Base-by-base conservation (phyloP, 2,797 vertebrate species). In the Chelonia mydas region DNA sequence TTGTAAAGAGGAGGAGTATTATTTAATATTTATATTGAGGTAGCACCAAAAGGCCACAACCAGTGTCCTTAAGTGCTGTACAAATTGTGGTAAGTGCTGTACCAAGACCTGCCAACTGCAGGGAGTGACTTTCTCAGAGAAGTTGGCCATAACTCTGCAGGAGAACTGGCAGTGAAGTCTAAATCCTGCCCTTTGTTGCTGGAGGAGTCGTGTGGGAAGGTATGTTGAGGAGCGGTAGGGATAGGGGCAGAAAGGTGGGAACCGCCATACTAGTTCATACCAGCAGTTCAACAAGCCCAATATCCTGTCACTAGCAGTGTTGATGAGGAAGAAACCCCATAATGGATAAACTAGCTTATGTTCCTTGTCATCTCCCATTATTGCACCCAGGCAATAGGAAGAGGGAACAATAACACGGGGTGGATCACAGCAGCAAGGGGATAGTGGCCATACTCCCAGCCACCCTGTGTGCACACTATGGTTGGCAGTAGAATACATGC, bases 1-100 rank as follows among this genome's bases (percentile, higher is more conserved):
- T 13, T 51, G 50, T 5, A 88, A 86, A 92, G 41, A 83, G 81
- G 55, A 84, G 79, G n/a, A 68, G 9, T 37, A 68, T 68, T 68
- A 37, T 68, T 68, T n/a, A 65, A 65, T n/a, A 65, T 65, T 33
- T 65, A 65, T n/a, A n/a, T 16, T 33, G 33, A 37, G 17, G 19
- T 37, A 37, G n/a, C n/a, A 68, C 19, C 33, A 37, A 21, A 68
- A 37, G 17, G 19, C 65, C 65, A 37, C 17, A 37, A 68, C n/a
- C 65, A 68, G 33, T 59, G 57, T 59, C 5, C 57, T 31, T 59
- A 59, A 28, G 12, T 59, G 9, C 54, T 55, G 25, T 55, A 11
- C 25, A 55, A 55, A 55, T 25, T 25, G 25, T 55, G 54, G 54
- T 55, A 55, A 25, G 54, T 55, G 12, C 57, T 15, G 27, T 31